A percentile compares a stretch with the other conserved stretches of the same genome.
Evolutionary conservation across 2,888 invertebrate species (phyloP).

Genomic region (Trisateles emortualis): DNA sequence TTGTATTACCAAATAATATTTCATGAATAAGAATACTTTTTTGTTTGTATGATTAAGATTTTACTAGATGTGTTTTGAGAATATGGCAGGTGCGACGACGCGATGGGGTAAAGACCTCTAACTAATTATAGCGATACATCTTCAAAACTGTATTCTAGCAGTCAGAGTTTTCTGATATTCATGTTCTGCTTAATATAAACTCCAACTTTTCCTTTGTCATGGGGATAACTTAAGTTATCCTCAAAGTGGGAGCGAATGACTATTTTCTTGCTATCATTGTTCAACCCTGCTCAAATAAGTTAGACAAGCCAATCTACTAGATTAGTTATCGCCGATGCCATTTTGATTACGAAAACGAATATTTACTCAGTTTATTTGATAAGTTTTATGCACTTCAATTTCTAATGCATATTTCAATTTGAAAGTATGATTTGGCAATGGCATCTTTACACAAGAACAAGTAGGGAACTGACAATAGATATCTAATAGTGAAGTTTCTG

Average conservation of each 20-base stretch:
- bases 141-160: neutral
- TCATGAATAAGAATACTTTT: too few relatives aligned
- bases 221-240: conserved; percentile 15
- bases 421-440: neutral
- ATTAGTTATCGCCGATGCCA: conserved; percentile 45
- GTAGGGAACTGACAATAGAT: neutral
- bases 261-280: conserved; percentile 43
- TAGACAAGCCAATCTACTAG: conserved; percentile 42
- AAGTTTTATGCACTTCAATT: conserved; percentile 37
- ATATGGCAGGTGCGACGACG: too few relatives aligned
- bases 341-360: conserved; percentile 43
- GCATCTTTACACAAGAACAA: neutral
- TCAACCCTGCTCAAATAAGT: conserved; percentile 49
- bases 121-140: too few relatives aligned
- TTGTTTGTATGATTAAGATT: neutral
- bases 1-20: neutral
- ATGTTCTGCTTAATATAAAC: conserved; percentile 10
- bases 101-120: too few relatives aligned
- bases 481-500: neutral
- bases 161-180: conserved; percentile 2
- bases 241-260: conserved; percentile 10
- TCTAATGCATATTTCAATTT: conserved; percentile 30
- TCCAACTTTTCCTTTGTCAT: conserved; percentile 11
- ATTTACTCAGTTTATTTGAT: conserved; percentile 25
- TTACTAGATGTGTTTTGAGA: too few relatives aligned